A percentile compares a stretch with the other conserved stretches of the same genome.
phyloP scores from a whole-genome alignment of 2,113 vertebrate genomes.

The Lethenteron camtschaticum region DNA sequence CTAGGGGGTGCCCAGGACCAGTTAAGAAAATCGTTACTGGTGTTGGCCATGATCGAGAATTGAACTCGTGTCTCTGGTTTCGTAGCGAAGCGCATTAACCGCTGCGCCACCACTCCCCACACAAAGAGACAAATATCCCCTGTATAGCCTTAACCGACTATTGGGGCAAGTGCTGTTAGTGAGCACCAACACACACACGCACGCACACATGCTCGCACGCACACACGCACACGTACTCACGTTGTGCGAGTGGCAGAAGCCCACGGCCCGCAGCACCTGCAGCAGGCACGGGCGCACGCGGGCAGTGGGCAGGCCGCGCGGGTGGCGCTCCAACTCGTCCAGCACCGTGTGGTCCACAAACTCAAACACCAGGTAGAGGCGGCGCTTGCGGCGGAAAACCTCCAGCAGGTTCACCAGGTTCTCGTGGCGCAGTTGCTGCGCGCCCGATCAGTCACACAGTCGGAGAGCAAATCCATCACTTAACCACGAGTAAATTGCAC shows the following conservation, averaged over 20 bases:
- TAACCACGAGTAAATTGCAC: too few species aligned
- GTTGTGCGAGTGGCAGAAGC: conserved; percentile 59
- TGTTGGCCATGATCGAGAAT: too few species aligned
- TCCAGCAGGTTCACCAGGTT: conserved; percentile 66
- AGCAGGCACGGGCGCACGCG: conserved; percentile 37
- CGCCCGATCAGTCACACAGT: conserved; percentile 13
- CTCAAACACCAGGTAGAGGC: conserved; percentile 70
- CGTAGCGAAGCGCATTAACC: neutral
- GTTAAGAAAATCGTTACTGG: too few species aligned
- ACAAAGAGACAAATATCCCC: too few species aligned
- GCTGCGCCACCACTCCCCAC: too few species aligned
- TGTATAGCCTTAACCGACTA: too few species aligned
- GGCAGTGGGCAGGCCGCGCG: conserved; percentile 40
- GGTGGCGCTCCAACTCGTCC: conserved; percentile 44
- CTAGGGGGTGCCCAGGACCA: too few species aligned
- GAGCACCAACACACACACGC: too few species aligned
- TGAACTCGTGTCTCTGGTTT: neutral
- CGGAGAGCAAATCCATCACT: neutral
- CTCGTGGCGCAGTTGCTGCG: conserved; percentile 58
- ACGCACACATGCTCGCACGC: too few species aligned
- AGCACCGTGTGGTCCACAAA: conserved; percentile 62
- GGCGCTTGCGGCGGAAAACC: conserved; percentile 47
- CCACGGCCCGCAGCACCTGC: conserved; percentile 47
- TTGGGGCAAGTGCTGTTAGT: too few species aligned
- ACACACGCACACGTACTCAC: conserved; percentile 25